These are phyloP conservation scores for Petaurus breviceps DNA, from an alignment of 2,113 vertebrate genomes.

Conservation along the genomic window DNA sequence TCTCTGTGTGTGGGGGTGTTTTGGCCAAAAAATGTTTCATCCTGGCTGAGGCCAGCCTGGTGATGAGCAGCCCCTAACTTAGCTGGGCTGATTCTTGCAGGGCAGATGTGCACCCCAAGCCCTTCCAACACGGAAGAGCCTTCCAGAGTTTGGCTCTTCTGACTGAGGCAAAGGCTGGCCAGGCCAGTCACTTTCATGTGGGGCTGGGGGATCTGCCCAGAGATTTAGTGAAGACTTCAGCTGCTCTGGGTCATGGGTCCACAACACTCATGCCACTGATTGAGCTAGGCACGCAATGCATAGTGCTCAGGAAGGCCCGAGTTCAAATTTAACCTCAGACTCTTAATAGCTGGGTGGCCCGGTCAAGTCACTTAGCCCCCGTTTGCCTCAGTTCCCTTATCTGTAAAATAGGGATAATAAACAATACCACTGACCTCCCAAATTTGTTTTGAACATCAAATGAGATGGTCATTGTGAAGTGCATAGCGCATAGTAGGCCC, in stretches of 20 bases:
- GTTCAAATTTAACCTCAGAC: constrained; percentile 4
- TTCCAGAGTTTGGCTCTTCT: not conserved
- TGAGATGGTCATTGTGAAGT: constrained; percentile 4
- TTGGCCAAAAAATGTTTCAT: too few species aligned
- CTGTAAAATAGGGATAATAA: constrained; percentile 21
- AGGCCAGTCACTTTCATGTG: not conserved
- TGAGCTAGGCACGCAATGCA: not conserved
- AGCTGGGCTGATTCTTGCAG: too few species aligned
- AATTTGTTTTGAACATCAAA: constrained; percentile 4
- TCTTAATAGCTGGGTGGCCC: not conserved
- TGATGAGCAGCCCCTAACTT: too few species aligned
- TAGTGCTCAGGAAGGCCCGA: not conserved
- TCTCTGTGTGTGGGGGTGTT: not conserved
- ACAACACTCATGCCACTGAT: not conserved
- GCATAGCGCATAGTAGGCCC: not conserved
- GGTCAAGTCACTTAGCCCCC: not conserved
- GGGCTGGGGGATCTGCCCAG: too few species aligned
- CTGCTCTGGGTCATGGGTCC: not conserved
- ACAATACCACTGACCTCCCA: not conserved
- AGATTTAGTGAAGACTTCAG: not conserved
- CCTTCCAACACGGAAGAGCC: not conserved
- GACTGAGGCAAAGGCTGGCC: not conserved
- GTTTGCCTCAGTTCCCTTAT: constrained; percentile 16
- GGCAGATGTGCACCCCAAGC: not conserved
- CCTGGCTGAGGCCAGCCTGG: too few species aligned